A percentile compares a stretch with the other conserved stretches of the same genome.
phyloP scores from a whole-genome alignment of 1,140 invertebrate genomes.

The Panagrolaimus sp. region DNA sequence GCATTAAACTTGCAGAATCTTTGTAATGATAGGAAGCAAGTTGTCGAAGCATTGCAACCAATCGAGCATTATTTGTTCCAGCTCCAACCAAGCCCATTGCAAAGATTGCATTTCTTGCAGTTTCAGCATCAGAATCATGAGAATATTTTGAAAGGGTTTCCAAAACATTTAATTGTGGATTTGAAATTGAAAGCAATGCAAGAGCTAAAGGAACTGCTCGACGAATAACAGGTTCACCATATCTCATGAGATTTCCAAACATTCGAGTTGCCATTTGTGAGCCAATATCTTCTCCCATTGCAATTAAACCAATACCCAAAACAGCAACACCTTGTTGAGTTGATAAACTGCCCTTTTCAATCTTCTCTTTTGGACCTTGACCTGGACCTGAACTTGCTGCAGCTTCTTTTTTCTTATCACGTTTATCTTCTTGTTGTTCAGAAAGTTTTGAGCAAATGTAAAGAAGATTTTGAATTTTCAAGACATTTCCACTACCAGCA shows the following conservation, averaged over 20 bases:
- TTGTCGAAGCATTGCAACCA: constrained; percentile 93
- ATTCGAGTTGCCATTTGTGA: constrained; percentile 95
- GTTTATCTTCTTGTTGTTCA: constrained; percentile 64
- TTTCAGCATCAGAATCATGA: constrained; percentile 87
- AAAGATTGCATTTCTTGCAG: constrained; percentile 94
- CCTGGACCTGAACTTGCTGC: constrained; percentile 29
- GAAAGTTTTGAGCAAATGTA: constrained; percentile 98
- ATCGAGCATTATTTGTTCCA: constrained; percentile 68
- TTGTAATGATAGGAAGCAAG: constrained; percentile 94
- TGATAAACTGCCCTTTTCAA: constrained; percentile 76
- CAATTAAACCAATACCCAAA: constrained; percentile 89
- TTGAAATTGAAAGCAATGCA: constrained; percentile 89
- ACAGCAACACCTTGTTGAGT: constrained; percentile 90
- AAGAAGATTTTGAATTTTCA: constrained; percentile 91
- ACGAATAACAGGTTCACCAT: constrained; percentile 90
- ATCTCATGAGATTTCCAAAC: constrained; percentile 88
- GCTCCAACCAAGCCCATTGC: constrained; percentile 93
- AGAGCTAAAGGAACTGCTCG: constrained; percentile 91
- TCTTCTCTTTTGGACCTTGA: not conserved
- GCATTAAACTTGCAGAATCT: constrained; percentile 87
- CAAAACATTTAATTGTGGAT: constrained; percentile 90
- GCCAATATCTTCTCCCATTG: constrained; percentile 98
- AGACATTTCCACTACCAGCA: constrained; percentile 95
- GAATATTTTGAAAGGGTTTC: constrained; percentile 98
- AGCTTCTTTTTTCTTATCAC: constrained; percentile 52